Conservation (phyloP, 2,888 invertebrate species). For the Tachina grossa region DNA sequence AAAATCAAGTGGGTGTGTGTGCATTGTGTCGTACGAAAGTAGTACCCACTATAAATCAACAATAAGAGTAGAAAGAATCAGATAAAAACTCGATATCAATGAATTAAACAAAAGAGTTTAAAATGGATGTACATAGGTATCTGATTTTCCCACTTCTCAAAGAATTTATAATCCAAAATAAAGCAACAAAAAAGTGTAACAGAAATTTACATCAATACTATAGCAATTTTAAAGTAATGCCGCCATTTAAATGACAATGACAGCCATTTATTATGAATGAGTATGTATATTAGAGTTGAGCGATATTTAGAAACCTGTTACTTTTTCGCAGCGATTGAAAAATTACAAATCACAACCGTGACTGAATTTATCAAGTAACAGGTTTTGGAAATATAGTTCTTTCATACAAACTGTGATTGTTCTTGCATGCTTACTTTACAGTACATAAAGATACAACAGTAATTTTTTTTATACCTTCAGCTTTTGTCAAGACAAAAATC, state of each 20-base stretch:
- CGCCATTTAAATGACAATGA: constrained; percentile 48
- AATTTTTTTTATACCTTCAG: too few relatives aligned
- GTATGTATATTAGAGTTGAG: too few relatives aligned
- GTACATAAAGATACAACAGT: too few relatives aligned
- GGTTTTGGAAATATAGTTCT: too few relatives aligned
- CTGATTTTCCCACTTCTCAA: constrained; percentile 30
- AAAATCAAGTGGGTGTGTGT: constrained; percentile 67
- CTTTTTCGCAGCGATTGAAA: too few relatives aligned
- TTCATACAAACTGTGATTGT: too few relatives aligned
- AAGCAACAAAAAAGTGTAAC: background rate
- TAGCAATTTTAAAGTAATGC: constrained; percentile 27
- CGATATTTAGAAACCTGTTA: too few relatives aligned
- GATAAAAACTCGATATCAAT: constrained; percentile 21
- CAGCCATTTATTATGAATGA: constrained; percentile 12
- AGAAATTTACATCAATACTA: constrained; percentile 12
- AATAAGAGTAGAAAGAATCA: constrained; percentile 14
- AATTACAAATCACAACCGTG: too few relatives aligned
- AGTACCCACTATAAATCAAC: constrained; percentile 51
- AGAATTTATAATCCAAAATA: constrained; percentile 10
- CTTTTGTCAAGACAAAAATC: too few relatives aligned
- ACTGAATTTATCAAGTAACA: too few relatives aligned
- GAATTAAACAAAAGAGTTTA: constrained; percentile 19
- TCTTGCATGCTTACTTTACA: too few relatives aligned
- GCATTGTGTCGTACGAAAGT: constrained; percentile 19
- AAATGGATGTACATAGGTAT: constrained; percentile 38